phyloP scores from a whole-genome alignment of 2,113 vertebrate species.

The Brachypteracias leptosomus region DNA sequence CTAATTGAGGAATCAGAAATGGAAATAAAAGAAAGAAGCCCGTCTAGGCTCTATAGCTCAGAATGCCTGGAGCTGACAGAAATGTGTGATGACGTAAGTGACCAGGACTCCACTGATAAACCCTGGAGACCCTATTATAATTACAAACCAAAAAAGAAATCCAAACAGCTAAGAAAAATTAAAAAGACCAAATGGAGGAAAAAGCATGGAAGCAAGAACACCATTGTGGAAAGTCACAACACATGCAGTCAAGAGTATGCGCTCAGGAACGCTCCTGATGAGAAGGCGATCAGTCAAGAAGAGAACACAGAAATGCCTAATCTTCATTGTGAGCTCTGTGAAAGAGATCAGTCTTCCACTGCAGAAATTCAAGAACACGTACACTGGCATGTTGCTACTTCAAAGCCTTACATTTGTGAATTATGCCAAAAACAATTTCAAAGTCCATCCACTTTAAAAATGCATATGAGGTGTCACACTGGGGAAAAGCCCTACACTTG shows the following conservation, averaged over 20 bases:
- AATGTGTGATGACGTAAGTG: constrained; percentile 85
- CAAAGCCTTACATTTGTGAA: constrained; percentile 82
- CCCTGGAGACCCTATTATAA: constrained; percentile 97
- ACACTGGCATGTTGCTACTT: constrained; percentile 76
- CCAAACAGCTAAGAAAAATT: constrained; percentile 83
- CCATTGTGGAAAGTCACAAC: not conserved
- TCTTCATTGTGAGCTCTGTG: constrained; percentile 75
- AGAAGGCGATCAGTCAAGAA: constrained; percentile 60
- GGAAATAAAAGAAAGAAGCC: constrained; percentile 70
- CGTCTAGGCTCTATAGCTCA: constrained; percentile 73
- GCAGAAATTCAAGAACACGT: constrained; percentile 68
- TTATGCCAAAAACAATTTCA: constrained; percentile 90
- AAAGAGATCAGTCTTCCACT: constrained; percentile 64
- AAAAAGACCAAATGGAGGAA: constrained; percentile 82
- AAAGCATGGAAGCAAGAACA: constrained; percentile 40
- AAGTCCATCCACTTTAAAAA: constrained; percentile 88
- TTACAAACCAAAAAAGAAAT: constrained; percentile 97
- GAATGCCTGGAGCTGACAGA: constrained; percentile 80
- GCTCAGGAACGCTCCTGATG: constrained; percentile 50
- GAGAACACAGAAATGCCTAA: constrained; percentile 72
- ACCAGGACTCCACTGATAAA: constrained; percentile 90
- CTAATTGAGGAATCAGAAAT: constrained; percentile 54
- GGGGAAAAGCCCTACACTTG: constrained; percentile 85
- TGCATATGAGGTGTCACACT: constrained; percentile 90
- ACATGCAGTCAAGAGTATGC: constrained; percentile 46